These are phyloP conservation scores for Gymnobelideus leadbeateri DNA, from an alignment of 2,113 vertebrate species.

Conservation along the genomic window DNA sequence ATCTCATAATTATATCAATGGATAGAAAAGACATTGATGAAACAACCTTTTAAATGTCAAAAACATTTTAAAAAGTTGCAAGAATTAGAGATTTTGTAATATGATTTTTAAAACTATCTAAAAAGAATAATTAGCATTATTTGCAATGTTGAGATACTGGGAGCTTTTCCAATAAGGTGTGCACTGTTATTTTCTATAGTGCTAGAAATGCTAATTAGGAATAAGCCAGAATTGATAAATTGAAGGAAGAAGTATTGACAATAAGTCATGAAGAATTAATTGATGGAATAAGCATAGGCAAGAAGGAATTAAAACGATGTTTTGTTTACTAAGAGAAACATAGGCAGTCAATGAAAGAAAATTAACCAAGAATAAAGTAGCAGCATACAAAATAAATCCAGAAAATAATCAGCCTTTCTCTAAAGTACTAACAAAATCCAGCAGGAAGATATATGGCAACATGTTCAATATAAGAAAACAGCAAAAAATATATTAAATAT, in stretches of 20 bases:
- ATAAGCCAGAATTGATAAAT: neutral
- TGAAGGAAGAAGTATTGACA: neutral
- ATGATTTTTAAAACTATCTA: neutral
- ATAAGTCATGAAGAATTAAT: neutral
- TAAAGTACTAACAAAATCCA: neutral
- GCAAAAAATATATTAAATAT: neutral
- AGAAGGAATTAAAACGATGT: neutral
- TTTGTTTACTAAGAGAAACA: neutral
- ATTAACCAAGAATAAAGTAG: neutral
- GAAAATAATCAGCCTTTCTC: neutral
- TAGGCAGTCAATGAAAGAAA: neutral
- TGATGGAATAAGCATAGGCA: neutral
- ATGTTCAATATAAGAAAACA: neutral
- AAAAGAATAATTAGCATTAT: neutral
- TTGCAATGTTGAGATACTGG: neutral
- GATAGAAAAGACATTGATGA: neutral
- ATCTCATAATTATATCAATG: neutral
- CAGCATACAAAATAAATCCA: neutral
- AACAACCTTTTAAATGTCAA: neutral
- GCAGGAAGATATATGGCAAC: neutral
- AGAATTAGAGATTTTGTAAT: neutral
- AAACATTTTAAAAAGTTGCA: neutral
- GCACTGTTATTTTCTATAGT: neutral
- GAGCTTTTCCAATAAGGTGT: neutral
- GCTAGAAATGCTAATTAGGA: neutral